A percentile compares a stretch with the other conserved stretches of the same genome.
These are phyloP conservation scores for Zonotrichia albicollis DNA, from an alignment of 2,797 vertebrate genomes.

Conservation along the genomic window DNA sequence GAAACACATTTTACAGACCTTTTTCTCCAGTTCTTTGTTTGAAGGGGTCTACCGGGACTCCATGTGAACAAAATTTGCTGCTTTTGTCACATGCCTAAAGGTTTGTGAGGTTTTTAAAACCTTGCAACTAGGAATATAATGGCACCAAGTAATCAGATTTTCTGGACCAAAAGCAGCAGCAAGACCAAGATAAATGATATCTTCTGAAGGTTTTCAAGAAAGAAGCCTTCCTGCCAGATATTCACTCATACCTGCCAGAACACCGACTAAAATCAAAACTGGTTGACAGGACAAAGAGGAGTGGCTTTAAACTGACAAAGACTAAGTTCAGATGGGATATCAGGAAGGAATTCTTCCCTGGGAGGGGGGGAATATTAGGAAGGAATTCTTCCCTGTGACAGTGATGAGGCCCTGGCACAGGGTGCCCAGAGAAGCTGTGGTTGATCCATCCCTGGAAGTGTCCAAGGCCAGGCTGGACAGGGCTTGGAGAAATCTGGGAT, in stretches of 20 bases:
- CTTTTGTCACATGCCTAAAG: not conserved
- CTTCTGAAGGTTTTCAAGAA: not conserved
- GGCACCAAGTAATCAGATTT: not conserved
- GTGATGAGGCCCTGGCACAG: not conserved
- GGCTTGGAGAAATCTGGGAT: not conserved
- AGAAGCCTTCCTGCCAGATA: not conserved
- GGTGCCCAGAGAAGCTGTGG: not conserved
- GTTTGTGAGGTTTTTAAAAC: not conserved
- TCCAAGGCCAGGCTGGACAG: accelerated
- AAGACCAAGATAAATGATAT: not conserved
- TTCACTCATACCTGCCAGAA: not conserved
- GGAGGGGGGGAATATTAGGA: no score
- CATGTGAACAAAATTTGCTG: not conserved
- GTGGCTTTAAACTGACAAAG: not conserved
- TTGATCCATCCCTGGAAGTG: not conserved
- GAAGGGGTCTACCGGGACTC: not conserved
- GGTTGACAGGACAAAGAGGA: not conserved
- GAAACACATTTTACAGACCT: not conserved
- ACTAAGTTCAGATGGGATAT: not conserved
- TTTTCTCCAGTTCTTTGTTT: not conserved
- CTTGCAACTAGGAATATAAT: not conserved
- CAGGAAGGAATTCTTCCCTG: not conserved
- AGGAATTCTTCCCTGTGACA: not conserved
- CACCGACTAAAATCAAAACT: accelerated
- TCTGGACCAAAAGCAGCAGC: not conserved